Conservation (phyloP, 2,797 vertebrate genomes). For the Nyctibius grandis region DNA sequence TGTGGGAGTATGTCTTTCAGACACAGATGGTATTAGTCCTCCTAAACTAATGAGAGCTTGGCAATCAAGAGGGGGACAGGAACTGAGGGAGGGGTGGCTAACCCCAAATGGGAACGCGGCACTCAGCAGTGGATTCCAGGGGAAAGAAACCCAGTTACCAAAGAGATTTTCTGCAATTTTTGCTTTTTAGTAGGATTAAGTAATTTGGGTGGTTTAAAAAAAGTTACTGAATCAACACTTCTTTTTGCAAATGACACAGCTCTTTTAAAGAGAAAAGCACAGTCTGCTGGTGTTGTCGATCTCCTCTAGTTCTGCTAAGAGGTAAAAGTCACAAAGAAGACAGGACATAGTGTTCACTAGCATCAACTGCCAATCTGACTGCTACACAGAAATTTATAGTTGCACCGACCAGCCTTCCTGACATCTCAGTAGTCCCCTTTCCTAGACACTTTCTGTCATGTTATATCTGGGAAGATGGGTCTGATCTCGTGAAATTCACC, state of each 20-base stretch:
- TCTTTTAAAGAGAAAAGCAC: not conserved
- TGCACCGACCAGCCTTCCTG: not conserved
- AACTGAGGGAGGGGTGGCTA: not conserved
- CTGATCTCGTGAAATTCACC: not conserved
- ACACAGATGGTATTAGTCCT: conserved; percentile 44
- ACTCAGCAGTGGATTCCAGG: not conserved
- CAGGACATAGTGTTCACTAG: not conserved
- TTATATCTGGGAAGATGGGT: not conserved
- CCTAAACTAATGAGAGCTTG: conserved; percentile 24
- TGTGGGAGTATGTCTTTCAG: conserved; percentile 41
- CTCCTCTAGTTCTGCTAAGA: not conserved
- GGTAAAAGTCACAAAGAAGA: not conserved
- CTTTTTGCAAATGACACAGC: not conserved
- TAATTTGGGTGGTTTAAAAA: not conserved
- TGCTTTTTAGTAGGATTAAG: not conserved
- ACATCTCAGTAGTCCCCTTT: not conserved
- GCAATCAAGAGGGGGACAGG: not conserved
- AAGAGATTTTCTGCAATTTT: not conserved
- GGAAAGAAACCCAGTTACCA: not conserved
- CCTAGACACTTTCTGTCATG: not conserved
- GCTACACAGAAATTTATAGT: not conserved
- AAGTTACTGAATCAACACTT: not conserved
- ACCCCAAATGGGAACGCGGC: not conserved
- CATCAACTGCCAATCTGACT: not conserved
- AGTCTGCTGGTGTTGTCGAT: not conserved